Evolutionary conservation across 2,888 invertebrate species (phyloP).

Genomic region (Ophraella communa): DNA sequence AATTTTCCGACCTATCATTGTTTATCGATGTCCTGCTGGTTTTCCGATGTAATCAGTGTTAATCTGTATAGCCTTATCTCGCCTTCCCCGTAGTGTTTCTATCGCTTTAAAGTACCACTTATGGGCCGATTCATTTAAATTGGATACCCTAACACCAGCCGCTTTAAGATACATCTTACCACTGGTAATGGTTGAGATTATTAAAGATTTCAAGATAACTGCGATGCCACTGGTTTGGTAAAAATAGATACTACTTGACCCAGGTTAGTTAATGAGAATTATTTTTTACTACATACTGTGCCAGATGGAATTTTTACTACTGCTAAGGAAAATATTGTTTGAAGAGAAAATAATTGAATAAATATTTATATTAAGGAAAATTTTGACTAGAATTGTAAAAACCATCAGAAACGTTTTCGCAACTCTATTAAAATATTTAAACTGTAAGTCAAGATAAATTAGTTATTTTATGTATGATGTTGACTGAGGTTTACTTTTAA

Average conservation of each 20-base stretch:
- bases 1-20: slow-evolving; percentile 57
- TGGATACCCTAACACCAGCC: slow-evolving; percentile 42
- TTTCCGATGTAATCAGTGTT: slow-evolving; percentile 57
- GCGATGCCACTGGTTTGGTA: slow-evolving; percentile 32
- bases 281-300: neutral
- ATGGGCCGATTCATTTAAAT: slow-evolving; percentile 47
- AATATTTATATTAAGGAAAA: too few species aligned
- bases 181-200: slow-evolving; percentile 48
- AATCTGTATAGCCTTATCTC: slow-evolving; percentile 55
- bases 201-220: slow-evolving; percentile 49
- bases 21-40: slow-evolving; percentile 56
- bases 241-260: neutral
- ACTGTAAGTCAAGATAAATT: too few species aligned
- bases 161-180: slow-evolving; percentile 14
- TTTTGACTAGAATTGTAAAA: too few species aligned
- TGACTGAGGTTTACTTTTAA: too few species aligned
- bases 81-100: slow-evolving; percentile 52
- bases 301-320: too few species aligned
- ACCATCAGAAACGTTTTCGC: too few species aligned
- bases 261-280: neutral
- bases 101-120: slow-evolving; percentile 42
- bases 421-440: too few species aligned
- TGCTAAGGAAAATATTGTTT: too few species aligned
- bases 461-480: too few species aligned
- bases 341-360: too few species aligned